phyloP scores from a whole-genome alignment of 92 coral and sea anemone species.

The Bergia sp. region DNA sequence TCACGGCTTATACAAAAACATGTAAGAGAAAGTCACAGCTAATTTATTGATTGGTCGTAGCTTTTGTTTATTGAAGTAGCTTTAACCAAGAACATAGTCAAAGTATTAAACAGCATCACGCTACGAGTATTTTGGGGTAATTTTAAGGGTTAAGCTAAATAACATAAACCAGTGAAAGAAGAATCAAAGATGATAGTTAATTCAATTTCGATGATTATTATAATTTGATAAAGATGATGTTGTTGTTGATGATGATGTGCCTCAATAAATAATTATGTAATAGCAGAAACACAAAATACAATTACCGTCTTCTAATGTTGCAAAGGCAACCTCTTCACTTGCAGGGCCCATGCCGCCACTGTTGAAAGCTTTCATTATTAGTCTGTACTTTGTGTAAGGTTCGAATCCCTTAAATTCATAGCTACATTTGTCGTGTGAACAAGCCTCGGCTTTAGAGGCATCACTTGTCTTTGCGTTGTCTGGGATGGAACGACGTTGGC shows the following conservation, averaged over 20 bases:
- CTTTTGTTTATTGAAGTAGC: no score
- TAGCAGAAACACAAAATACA: background rate
- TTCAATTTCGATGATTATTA: background rate
- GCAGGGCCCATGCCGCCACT: conserved; percentile 91
- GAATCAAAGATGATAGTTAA: background rate
- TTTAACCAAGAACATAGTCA: no score
- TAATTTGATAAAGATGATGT: background rate
- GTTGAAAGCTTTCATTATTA: conserved; percentile 74
- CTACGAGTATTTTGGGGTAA: no score
- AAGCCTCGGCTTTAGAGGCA: conserved; percentile 3
- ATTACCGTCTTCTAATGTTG: conserved; percentile 68
- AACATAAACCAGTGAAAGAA: background rate
- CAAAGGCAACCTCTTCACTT: conserved; percentile 55
- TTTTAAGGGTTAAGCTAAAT: no score
- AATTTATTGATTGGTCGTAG: no score
- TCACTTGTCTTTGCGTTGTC: conserved; percentile 2
- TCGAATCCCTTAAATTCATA: conserved; percentile 56
- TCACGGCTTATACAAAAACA: no score
- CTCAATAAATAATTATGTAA: background rate
- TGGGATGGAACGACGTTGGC: conserved; percentile 15
- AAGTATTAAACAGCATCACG: no score
- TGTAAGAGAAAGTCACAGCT: no score
- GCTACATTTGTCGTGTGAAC: conserved; percentile 16
- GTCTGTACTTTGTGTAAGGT: conserved; percentile 62
- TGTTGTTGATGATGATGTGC: background rate